A percentile compares a stretch with the other conserved stretches of the same genome.
These are phyloP conservation scores for Hemicrepidius hirtus DNA, from an alignment of 2,888 invertebrate genomes.

Conservation along the genomic window DNA sequence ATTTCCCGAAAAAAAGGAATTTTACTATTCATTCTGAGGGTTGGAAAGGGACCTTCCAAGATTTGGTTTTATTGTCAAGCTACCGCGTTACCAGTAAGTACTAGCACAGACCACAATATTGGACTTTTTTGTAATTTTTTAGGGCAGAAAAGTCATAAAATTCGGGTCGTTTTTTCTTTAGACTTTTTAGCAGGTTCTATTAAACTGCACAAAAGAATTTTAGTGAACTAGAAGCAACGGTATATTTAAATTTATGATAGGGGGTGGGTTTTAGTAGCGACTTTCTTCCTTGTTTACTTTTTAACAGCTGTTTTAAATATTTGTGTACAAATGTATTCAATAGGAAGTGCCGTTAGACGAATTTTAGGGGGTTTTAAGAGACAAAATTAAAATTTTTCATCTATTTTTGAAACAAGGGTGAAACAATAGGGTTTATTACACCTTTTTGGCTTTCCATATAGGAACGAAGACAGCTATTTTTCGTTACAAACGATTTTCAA, in stretches of 20 bases:
- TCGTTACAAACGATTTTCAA: no score
- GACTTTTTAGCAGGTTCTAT: neutral
- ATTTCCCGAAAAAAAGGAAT: neutral
- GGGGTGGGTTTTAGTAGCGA: slow-evolving; percentile 38
- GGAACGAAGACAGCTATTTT: no score
- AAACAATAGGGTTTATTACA: neutral
- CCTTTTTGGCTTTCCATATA: no score
- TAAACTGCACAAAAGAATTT: slow-evolving; percentile 31
- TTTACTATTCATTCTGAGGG: neutral
- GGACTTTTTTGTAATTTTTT: slow-evolving; percentile 4
- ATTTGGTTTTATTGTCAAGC: no score
- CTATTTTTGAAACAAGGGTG: no score
- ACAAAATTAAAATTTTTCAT: slow-evolving; percentile 2
- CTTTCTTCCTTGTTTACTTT: slow-evolving; percentile 47
- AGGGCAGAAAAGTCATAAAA: slow-evolving; percentile 10
- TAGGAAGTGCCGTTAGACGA: slow-evolving; percentile 44
- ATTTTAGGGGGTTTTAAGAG: slow-evolving; percentile 33
- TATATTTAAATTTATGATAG: slow-evolving; percentile 49
- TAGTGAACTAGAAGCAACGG: slow-evolving; percentile 31
- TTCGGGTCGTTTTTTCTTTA: neutral
- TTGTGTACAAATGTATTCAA: slow-evolving; percentile 46
- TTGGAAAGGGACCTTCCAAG: no score
- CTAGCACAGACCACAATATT: neutral
- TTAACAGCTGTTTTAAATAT: slow-evolving; percentile 52
- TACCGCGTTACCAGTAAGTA: no score